A percentile compares a stretch with the other conserved stretches of the same genome.
These are phyloP conservation scores for Tridacna crocea DNA, from an alignment of 2,888 invertebrate species.

Conservation along the genomic window DNA sequence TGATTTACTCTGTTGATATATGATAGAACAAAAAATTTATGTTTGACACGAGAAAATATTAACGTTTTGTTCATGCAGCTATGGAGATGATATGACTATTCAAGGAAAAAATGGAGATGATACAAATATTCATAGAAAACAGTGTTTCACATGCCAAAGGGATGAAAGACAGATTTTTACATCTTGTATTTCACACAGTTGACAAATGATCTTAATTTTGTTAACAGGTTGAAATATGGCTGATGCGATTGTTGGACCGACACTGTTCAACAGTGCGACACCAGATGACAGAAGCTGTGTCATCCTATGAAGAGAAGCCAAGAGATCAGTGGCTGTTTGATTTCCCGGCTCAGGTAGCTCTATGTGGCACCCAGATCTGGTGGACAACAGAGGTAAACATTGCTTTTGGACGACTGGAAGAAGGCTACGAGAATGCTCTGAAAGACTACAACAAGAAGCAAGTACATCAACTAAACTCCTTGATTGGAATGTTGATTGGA, in stretches of 20 bases:
- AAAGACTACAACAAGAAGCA: conserved; percentile 92
- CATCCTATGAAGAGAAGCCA: conserved; percentile 95
- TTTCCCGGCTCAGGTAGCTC: conserved; percentile 96
- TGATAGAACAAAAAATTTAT: no score
- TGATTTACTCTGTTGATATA: no score
- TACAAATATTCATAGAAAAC: no score
- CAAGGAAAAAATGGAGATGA: no score
- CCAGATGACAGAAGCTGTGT: conserved; percentile 93
- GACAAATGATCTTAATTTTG: neutral
- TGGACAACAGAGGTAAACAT: conserved; percentile 97
- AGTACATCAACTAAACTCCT: conserved; percentile 91
- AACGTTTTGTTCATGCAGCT: no score
- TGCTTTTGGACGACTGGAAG: conserved; percentile 94
- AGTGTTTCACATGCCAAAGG: no score
- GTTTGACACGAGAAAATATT: no score
- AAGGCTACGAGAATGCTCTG: conserved; percentile 97
- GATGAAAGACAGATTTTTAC: no score
- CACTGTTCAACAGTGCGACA: conserved; percentile 93
- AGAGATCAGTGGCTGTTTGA: conserved; percentile 97
- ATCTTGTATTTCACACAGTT: no score
- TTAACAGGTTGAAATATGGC: conserved; percentile 93
- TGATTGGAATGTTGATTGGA: conserved; percentile 94
- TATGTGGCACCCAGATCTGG: conserved; percentile 98
- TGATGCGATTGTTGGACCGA: conserved; percentile 92
- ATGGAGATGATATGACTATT: no score